Base-by-base conservation (phyloP, 2,797 vertebrate species). In the Coendou prehensilis region DNA sequence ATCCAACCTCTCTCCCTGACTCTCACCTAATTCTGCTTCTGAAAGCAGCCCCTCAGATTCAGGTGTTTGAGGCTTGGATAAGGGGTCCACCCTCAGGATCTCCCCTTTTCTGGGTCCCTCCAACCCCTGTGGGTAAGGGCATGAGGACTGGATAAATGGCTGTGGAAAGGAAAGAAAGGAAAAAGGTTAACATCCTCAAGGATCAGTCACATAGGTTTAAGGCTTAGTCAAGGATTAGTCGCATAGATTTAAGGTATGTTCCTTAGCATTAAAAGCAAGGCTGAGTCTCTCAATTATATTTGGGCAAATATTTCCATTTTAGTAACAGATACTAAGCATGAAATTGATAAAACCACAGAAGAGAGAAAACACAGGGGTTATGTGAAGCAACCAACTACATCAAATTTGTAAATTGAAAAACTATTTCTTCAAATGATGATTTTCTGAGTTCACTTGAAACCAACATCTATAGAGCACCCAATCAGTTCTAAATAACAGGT, bases 401-500 rank as follows among this genome's bases (percentile, higher is more conserved):
- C 86, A 50, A 93, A 95, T 57, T 71, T 89, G 52, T 91, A 97
- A 97, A 91, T 28, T 79, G 52, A 84, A 96, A 93, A 78, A 18
- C 5, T 47, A 4, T 67, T 94, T 82, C 80, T 95, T 69, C n/a
- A 61, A 94, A 92, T 86, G 56, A 20, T 92, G 80, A 26, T 96
- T 98, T 96, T 96, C 86, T 94, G 83, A 79, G 80, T 91, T 95
- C 52, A 28, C 26, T 54, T 7, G 41, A 94, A 91, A 69, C 45
- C 64, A 4, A 23, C 87, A 89, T 61, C 33, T 80, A 17, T 26
- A 50, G 8, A 47, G 64, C 73, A 61, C 1, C 54, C 93, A 91
- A 87, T 54, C 26, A 47, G 10, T 94, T 96, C 61, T 93, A 92
- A 97, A 83, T 89, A 96, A 88, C 22, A 97, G 64, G 69, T 30